phyloP scores from a whole-genome alignment of 2,797 vertebrate species.

The Garrulus glandarius region DNA sequence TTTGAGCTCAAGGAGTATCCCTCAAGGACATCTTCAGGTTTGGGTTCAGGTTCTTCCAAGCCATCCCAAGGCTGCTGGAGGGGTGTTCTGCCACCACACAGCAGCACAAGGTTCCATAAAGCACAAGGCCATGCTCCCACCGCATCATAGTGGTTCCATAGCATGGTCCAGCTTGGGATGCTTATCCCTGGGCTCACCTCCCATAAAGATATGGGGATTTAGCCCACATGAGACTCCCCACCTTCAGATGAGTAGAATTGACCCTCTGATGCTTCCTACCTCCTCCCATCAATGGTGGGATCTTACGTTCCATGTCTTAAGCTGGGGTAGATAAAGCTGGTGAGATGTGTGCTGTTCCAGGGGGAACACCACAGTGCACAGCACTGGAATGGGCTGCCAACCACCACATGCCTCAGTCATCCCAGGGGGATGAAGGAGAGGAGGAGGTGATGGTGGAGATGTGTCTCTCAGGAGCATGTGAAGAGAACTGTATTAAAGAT shows the following conservation, averaged over 20 bases:
- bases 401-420: neutral
- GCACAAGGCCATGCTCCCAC: neutral
- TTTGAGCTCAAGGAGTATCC: neutral
- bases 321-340: neutral
- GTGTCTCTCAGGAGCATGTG: neutral
- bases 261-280: neutral
- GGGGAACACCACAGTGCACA: neutral
- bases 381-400: neutral
- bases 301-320: neutral
- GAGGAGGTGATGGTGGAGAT: neutral
- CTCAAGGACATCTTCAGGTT: neutral
- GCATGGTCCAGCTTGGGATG: neutral
- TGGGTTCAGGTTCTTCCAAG: neutral
- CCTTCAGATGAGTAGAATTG: neutral
- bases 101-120: neutral
- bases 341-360: neutral
- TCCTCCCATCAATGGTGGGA: neutral
- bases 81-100: accelerated
- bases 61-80: neutral
- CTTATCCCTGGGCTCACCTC: neutral
- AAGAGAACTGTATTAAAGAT: neutral
- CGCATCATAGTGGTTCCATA: accelerated
- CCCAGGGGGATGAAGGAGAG: neutral
- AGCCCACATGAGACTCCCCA: neutral
- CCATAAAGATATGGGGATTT: neutral